Base-by-base conservation (phyloP, 2,888 invertebrate genomes). In the Leptopilina drosophilae region DNA sequence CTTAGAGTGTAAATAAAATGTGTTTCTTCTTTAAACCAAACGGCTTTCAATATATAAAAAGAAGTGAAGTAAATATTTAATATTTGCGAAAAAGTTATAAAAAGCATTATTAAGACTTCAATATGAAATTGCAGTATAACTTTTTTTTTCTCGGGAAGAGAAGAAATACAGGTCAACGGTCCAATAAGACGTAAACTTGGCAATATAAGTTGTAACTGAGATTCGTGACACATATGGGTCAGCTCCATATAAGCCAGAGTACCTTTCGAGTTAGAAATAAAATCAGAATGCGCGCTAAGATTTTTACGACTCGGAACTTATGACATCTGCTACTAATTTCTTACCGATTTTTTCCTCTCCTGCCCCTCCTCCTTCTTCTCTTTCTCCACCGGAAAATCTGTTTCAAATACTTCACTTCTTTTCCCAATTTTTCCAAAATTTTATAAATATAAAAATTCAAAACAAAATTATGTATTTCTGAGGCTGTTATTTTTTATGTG, bases 171-270 rank as follows among this genome's bases (percentile, higher is more conserved):
- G 82, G 83, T 84, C 82, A 84, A 81, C 78, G 82, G 81, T 82
- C 82, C 82, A 84, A 84, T 84, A 84, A 82, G 84, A 82, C 82
- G 82, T 84, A 82, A 82, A 82, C 80, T 77, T 81, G 82, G 81
- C 78, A 80, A 81, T 80, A 80, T 80, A 82, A 82, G 64, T 77
- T 66, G 81, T 76, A 69, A 75, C 79, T 78, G 81, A 81, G 82
- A 82, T 81, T 78, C 78, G 80, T 82, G 82, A 84, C 84, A 82
- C 79, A 84, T 84, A 81, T 84, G 84, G 84, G 84, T 82, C 82
- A 82, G 81, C 82, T 82, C 82, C 79, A 81, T 53, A 81, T 81
- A 81, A 81, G 80, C 78, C 79, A 77, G 79, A 84, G 81, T 84
- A 82, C 82, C 62, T 20, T 82, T 84, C 64, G 59, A 81, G 80